Conservation (phyloP, 2,888 invertebrate genomes). For the Eupithecia inturbata region DNA sequence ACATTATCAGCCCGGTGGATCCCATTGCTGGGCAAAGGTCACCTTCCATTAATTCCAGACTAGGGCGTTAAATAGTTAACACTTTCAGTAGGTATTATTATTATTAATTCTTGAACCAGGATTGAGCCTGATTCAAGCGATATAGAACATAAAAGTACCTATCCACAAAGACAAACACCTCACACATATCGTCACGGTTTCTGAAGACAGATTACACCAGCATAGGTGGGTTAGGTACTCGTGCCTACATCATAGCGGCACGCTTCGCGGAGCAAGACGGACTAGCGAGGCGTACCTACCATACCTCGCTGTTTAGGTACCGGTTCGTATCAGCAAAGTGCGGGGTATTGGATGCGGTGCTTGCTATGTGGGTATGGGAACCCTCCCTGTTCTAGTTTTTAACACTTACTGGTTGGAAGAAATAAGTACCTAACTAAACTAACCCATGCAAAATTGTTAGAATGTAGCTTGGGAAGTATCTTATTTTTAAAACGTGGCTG, state of each 20-base stretch:
- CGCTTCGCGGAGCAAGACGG: conserved; percentile 66
- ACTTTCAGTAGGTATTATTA: too few relatives aligned
- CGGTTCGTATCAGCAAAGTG: conserved; percentile 27
- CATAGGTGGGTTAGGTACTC: conserved; percentile 14
- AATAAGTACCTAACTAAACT: too few relatives aligned
- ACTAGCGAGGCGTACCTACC: conserved; percentile 53
- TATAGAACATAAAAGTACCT: neutral
- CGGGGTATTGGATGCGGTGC: conserved; percentile 3
- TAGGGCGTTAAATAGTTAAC: too few relatives aligned
- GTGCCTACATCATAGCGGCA: conserved; percentile 43
- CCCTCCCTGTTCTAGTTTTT: conserved; percentile 6
- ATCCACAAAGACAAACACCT: conserved; percentile 4
- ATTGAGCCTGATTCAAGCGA: neutral
- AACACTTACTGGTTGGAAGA: neutral
- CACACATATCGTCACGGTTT: conserved; percentile 33
- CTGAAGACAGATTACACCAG: conserved; percentile 26
- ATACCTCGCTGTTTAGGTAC: conserved; percentile 35
- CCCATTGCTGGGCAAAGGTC: neutral
- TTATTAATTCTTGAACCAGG: neutral
- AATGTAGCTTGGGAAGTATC: too few relatives aligned
- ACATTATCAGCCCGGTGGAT: neutral
- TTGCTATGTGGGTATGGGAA: conserved; percentile 7
- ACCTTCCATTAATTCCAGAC: neutral
- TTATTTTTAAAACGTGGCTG: too few relatives aligned
- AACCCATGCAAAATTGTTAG: too few relatives aligned